These are phyloP conservation scores for Muscina levida DNA, from an alignment of 2,888 invertebrate species.

Conservation along the genomic window DNA sequence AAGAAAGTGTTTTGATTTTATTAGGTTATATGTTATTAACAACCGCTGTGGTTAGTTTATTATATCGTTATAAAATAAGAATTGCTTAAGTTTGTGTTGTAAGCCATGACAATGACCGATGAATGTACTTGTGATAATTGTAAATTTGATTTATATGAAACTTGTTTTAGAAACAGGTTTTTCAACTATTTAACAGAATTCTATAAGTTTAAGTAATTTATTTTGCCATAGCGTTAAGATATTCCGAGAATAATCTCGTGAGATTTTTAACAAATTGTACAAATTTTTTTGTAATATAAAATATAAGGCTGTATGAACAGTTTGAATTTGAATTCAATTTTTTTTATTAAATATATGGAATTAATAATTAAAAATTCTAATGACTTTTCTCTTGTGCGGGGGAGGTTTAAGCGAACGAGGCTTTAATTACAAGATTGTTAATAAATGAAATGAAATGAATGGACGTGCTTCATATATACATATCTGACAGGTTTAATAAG, in stretches of 20 bases:
- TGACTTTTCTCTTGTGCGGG: too few species aligned
- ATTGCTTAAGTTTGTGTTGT: conserved; percentile 70
- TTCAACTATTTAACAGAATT: background rate
- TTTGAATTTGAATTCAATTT: too few species aligned
- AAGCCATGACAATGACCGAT: too few species aligned
- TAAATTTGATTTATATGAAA: background rate
- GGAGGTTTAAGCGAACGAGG: too few species aligned
- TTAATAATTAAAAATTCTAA: too few species aligned
- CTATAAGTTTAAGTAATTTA: background rate
- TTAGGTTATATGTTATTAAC: conserved; percentile 82
- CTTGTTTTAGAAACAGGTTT: background rate
- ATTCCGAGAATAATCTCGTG: background rate
- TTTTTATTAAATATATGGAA: too few species aligned
- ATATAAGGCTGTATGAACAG: too few species aligned
- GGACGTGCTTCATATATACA: too few species aligned
- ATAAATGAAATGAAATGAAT: too few species aligned
- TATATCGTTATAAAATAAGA: conserved; percentile 71
- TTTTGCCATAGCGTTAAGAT: conserved; percentile 7
- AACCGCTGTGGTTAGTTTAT: conserved; percentile 69
- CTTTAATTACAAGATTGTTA: too few species aligned
- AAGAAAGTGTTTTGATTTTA: conserved; percentile 81
- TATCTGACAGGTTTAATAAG: too few species aligned
- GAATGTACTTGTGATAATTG: background rate
- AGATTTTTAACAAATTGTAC: background rate
- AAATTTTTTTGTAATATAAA: too few species aligned